Evolutionary conservation across 2,797 vertebrate species (phyloP), one percentile per base, ranked within the genome.

Genomic region (Epinephelus malabaricus): DNA sequence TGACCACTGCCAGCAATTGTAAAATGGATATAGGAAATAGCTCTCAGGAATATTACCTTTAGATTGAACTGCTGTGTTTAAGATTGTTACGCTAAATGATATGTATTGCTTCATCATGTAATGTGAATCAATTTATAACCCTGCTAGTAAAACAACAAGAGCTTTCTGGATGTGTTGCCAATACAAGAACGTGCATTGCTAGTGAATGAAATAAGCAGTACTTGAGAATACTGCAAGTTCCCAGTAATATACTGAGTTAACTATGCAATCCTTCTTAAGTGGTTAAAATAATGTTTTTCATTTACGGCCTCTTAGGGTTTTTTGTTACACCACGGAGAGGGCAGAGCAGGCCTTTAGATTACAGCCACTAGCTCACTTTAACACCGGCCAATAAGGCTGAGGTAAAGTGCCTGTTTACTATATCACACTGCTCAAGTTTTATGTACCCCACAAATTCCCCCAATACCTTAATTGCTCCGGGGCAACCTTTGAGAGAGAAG

Each of bases 381-480:
- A 89, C 82, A 81, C 62, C 23, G 11, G 69, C 84, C 80, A 89
- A 73, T 86, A 82, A 88, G 83, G 85, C 79, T 81, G 65, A 85
- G 78, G 71, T 79, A 84, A 89, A 89, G 87, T 84, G 80, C 68
- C 76, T 91, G 86, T 94, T 94, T 94, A 91, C 86, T 89, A 63
- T 85, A 81, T 89, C 84, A 74, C 81, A 62, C 71, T 69, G 74
- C 70, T 85, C 65, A 69, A 59, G 78, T 93, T 92, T 94, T 90
- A 93, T 92, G 76, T 80, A 64, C 72, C 51, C 73, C 82, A 91
- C 89, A 93, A 90, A 89, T 90, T 85, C 76, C 81, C 79, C 60
- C 86, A 71, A 82, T 85, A 77, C 62, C 83, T 88, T 93, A 93
- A 94, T 92, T 89, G 90, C 87, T 90, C 30, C 72, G 30, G 73